phyloP scores from a whole-genome alignment of 2,888 invertebrate genomes.

The Parthenolecanium corni region DNA sequence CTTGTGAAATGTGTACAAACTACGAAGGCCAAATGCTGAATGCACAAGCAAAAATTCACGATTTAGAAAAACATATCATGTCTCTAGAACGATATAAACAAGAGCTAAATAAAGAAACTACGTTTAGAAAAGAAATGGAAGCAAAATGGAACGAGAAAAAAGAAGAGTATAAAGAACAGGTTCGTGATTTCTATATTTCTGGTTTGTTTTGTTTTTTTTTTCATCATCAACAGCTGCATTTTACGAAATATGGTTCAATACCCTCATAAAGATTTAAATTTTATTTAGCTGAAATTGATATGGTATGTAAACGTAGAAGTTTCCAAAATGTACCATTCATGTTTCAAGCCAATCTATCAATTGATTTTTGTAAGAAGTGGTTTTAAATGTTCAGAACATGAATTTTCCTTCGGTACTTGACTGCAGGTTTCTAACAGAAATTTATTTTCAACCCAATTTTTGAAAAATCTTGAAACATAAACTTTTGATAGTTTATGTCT shows the following conservation, averaged over 20 bases:
- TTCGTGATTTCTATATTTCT: constrained; percentile 34
- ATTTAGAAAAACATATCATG: constrained; percentile 39
- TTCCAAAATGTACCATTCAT: too few species aligned
- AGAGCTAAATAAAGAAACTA: constrained; percentile 58
- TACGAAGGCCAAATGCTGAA: constrained; percentile 72
- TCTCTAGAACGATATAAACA: constrained; percentile 43
- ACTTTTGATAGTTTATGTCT: too few species aligned
- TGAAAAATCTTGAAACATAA: too few species aligned
- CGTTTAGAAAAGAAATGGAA: constrained; percentile 62
- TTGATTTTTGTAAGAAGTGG: too few species aligned
- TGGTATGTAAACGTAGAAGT: too few species aligned
- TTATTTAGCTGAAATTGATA: not conserved
- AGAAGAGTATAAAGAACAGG: constrained; percentile 58
- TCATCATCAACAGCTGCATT: not conserved
- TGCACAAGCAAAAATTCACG: constrained; percentile 46
- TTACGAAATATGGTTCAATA: not conserved
- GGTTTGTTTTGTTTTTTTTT: not conserved
- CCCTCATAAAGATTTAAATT: not conserved
- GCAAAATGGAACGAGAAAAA: constrained; percentile 65
- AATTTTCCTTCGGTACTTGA: too few species aligned
- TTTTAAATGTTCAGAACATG: too few species aligned
- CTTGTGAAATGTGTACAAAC: constrained; percentile 79
- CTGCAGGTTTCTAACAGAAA: too few species aligned
- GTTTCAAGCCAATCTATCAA: too few species aligned
- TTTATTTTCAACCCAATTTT: too few species aligned